These are phyloP conservation scores for Trachelus iudaicus DNA, from an alignment of 2,888 invertebrate species.

Conservation along the genomic window DNA sequence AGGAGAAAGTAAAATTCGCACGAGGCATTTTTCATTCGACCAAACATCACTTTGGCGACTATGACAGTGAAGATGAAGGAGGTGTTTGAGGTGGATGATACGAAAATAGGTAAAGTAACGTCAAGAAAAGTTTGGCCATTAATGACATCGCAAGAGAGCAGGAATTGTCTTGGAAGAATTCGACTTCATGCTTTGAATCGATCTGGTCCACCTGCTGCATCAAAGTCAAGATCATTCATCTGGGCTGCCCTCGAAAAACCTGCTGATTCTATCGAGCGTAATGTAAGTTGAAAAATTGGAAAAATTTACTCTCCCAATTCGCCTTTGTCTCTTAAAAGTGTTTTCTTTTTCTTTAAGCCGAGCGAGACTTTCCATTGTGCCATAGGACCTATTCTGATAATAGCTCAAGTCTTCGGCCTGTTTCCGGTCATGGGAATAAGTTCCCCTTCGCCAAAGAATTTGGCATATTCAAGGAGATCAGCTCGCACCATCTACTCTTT, in stretches of 20 bases:
- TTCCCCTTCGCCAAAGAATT: slow-evolving; percentile 35
- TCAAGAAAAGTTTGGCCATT: slow-evolving; percentile 31
- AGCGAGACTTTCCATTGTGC: slow-evolving; percentile 56
- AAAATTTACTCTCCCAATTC: neutral
- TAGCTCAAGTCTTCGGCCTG: slow-evolving; percentile 59
- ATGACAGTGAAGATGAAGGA: slow-evolving; percentile 21
- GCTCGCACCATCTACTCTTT: slow-evolving; percentile 43
- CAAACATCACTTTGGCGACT: neutral
- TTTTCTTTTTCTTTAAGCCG: neutral
- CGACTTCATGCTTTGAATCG: neutral
- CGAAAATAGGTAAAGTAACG: neutral
- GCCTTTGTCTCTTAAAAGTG: neutral
- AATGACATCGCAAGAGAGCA: neutral
- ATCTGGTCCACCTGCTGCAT: neutral
- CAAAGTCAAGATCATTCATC: neutral
- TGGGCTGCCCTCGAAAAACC: neutral
- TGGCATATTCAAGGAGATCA: slow-evolving; percentile 43
- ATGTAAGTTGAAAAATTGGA: neutral
- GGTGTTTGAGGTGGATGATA: neutral
- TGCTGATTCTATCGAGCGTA: neutral
- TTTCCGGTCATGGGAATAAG: slow-evolving; percentile 52
- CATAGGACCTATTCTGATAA: slow-evolving; percentile 44
- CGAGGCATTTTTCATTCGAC: neutral
- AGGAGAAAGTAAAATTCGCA: neutral
- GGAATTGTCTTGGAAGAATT: neutral